Evolutionary conservation across 2,797 vertebrate species (phyloP), one percentile per base, ranked within the genome.

Genomic region (Hypotaenidia philippensis): DNA sequence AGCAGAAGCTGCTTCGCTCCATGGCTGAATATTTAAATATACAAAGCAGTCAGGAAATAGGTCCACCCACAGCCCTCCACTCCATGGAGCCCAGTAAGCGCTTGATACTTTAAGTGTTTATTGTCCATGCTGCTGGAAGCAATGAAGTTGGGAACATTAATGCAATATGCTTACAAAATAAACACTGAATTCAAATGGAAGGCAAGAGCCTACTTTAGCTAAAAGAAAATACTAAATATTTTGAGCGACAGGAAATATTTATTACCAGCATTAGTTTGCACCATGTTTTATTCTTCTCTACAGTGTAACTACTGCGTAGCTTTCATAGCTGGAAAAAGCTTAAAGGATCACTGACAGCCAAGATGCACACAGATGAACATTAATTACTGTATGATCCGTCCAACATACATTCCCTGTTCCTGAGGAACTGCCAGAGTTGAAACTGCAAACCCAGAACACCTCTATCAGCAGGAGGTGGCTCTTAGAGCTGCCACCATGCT

Each of bases 261-360:
- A 97, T 95, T 87, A 92, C 87, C 82, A 94, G 83, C 65, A 80
- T 86, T 80, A 56, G 91, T 79, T 83, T 84, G 66, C 82, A 59
- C 83, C 75, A 26, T 55, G 75, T 69, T 95, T 96, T 86, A 90
- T 72, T 90, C 74, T 83, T 92, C 91, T 81, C 70, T 64, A 94
- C 77, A 96, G 90, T 75, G 47, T 52, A 97, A 72, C 95, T 92
- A 93, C 77, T 95, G 94, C 93, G 79, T 86, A 96, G 93, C 90
- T 97, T 95, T 71, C 92, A 85, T 82, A 94, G 96, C 94, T 87
- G 68, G 85, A 96, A 95, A 80, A 94, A 89, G 38, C 70, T 88
- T 74, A 11, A 87, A 96, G 96, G 93, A 90, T 87, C 96, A 94
- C 95, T 96, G 87, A 63, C 87, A 97, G 92, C 92, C 71, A 66